Conservation (phyloP, 2,888 invertebrate species). For the Agelastica alni region DNA sequence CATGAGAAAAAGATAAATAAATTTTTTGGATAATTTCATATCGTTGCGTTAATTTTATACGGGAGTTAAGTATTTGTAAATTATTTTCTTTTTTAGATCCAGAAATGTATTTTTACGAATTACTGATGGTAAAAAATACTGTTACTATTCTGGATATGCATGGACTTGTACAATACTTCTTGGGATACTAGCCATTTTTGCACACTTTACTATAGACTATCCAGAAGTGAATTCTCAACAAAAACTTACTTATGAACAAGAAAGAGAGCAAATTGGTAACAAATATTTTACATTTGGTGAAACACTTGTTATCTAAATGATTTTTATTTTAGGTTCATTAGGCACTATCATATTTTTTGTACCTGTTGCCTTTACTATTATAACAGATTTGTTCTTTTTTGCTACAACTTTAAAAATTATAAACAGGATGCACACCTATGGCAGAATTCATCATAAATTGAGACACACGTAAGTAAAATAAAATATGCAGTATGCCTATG, state of each 20-base stretch:
- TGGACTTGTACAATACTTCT: conserved; percentile 76
- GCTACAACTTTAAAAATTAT: conserved; percentile 78
- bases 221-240: conserved; percentile 61
- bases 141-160: conserved; percentile 82
- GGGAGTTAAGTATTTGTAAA: no score
- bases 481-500: background rate
- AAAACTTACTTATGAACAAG: conserved; percentile 58
- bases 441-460: conserved; percentile 83
- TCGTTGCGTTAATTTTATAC: no score
- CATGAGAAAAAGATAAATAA: no score
- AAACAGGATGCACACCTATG: conserved; percentile 80
- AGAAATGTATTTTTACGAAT: conserved; percentile 82
- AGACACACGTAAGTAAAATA: conserved; percentile 71
- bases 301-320: conserved; percentile 1
- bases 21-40: no score
- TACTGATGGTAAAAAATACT: conserved; percentile 84
- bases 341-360: conserved; percentile 84
- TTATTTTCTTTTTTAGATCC: conserved; percentile 64
- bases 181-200: conserved; percentile 76
- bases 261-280: conserved; percentile 74
- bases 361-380: conserved; percentile 77
- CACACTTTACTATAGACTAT: conserved; percentile 79
- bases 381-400: conserved; percentile 80
- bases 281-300: background rate
- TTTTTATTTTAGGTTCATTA: conserved; percentile 67